Evolutionary conservation across 2,888 invertebrate genomes (phyloP), one percentile per base, ranked within the genome.

Genomic region (Sarcophaga caerulescens): DNA sequence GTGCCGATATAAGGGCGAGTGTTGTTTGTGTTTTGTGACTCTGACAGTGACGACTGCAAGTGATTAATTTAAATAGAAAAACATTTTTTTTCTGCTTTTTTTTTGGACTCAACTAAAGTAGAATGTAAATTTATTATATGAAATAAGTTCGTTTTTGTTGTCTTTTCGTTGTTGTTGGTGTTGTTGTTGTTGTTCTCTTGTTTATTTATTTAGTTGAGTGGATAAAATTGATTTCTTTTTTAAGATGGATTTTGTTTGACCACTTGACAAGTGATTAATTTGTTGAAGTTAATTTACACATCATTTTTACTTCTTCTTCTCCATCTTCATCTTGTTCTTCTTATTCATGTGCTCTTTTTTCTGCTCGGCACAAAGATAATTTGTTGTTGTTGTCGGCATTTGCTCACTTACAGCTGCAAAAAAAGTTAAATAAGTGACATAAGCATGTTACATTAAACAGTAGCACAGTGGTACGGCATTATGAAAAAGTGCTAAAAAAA

Each of bases 51-150:
- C 17, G 52, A 52, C 52, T 79, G 83, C 76, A 73, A 85, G 83
- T 85, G 85, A 85, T 85, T 85, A 80, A 85, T 77, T 77, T 83
- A 81, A 86, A 84, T 81, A 83, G 81, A 77, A 80, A 62, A 57
- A 65, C 14, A 21, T 47, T 45, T 62, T 11, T 63, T 63, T n/a
- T 19, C 60, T 60, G 0, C n/a, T 52, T 21, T 74, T 71, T 63
- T 80, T 65, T 79, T 12, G 19, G 23, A 69, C 78, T 79, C 63
- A 74, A 79, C 60, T 84, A 79, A 69, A 74, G 74, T 83, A 79
- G 59, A 14, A 63, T 70, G 70, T 71, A 71, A 35, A 62, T 45
- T n/a, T 45, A 45, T 44, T 45, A 35, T 35, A 35, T 44, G 47
- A 45, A 19, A 19, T 66, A 12, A 25, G n/a, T 60, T 45, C 11